These are phyloP conservation scores for Xiphophorus birchmanni DNA, from an alignment of 2,797 vertebrate species.

Conservation along the genomic window DNA sequence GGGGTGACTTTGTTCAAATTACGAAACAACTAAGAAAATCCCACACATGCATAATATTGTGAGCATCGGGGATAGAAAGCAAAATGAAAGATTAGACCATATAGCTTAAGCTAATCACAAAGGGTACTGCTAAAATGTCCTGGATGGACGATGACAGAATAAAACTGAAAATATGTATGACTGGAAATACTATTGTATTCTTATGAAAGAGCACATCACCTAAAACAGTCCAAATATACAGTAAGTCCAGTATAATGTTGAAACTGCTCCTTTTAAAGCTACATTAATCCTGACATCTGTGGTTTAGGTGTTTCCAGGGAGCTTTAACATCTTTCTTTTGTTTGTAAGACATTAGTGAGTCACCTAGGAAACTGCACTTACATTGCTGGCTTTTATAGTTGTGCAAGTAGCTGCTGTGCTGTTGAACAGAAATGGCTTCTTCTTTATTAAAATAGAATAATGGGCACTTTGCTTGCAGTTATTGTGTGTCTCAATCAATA, in stretches of 20 bases:
- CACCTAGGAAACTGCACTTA: conserved; percentile 1
- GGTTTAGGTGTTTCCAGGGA: conserved; percentile 1
- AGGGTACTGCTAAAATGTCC: neutral
- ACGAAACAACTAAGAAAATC: neutral
- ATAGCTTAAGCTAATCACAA: neutral
- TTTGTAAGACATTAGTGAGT: conserved; percentile 2
- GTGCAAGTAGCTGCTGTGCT: conserved; percentile 24
- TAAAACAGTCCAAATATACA: neutral
- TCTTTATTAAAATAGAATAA: conserved; percentile 33
- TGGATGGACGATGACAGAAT: neutral
- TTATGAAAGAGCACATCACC: neutral
- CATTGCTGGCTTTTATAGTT: neutral
- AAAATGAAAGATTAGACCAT: neutral
- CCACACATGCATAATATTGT: neutral
- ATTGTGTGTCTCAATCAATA: conserved; percentile 60
- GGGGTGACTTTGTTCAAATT: neutral
- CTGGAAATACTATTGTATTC: neutral
- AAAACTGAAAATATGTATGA: neutral
- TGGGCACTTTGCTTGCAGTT: conserved; percentile 53
- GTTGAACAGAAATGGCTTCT: conserved; percentile 48
- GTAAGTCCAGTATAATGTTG: neutral
- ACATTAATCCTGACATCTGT: neutral
- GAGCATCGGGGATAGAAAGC: neutral
- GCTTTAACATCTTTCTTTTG: conserved; percentile 6
- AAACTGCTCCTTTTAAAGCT: neutral